A percentile compares a stretch with the other conserved stretches of the same genome.
These are phyloP conservation scores for Pseudotriccus pelzelni DNA, from an alignment of 2,797 vertebrate genomes.

Conservation along the genomic window DNA sequence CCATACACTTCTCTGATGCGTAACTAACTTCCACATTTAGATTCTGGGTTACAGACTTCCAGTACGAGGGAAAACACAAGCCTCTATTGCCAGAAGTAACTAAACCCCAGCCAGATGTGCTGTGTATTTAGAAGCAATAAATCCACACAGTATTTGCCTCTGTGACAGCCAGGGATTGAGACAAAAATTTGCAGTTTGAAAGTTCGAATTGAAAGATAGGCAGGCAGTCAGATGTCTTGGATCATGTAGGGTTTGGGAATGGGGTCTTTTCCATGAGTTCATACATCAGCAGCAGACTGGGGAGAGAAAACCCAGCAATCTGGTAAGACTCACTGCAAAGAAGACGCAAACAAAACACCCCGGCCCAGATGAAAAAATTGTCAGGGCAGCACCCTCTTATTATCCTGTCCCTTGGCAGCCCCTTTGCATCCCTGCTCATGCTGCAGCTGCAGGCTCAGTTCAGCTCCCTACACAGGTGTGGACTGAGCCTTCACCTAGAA, in stretches of 20 bases:
- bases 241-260: background rate
- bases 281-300: background rate
- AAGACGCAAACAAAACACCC: background rate
- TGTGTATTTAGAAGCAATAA: background rate
- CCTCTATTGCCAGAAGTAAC: background rate
- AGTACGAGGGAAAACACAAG: background rate
- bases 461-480: fast-evolving
- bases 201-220: background rate
- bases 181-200: background rate
- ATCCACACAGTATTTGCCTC: background rate
- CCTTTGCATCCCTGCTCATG: background rate
- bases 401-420: background rate
- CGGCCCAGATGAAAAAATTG: background rate
- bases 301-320: background rate
- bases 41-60: background rate
- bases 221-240: background rate
- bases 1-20: background rate
- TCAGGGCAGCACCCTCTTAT: background rate
- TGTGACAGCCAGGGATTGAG: fast-evolving
- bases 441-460: background rate
- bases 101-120: background rate
- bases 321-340: background rate
- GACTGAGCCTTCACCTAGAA: background rate
- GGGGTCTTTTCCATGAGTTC: background rate
- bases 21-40: background rate